These are phyloP conservation scores for Capricornis sumatraensis DNA, from an alignment of 2,113 vertebrate species.

Conservation along the genomic window DNA sequence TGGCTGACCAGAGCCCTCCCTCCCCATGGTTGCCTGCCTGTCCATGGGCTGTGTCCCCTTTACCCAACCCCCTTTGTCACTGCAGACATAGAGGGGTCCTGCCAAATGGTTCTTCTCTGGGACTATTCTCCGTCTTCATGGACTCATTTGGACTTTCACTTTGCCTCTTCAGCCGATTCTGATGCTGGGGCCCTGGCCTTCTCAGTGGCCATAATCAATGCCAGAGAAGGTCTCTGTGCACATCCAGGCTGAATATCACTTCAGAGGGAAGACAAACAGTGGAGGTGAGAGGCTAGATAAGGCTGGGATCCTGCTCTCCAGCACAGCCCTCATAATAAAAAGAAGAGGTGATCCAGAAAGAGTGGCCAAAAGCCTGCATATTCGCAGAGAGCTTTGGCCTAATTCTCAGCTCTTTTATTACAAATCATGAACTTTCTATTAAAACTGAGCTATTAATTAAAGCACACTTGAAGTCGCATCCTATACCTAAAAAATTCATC, in stretches of 20 bases:
- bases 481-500: not conserved
- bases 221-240: not conserved
- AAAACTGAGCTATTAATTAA: not conserved
- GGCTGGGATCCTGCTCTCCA: not conserved
- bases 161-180: not conserved
- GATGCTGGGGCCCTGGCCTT: not conserved
- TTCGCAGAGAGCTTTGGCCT: not conserved
- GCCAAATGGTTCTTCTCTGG: not conserved
- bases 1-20: not conserved
- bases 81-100: not conserved
- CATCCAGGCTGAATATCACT: not conserved
- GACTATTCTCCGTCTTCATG: not conserved
- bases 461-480: not conserved
- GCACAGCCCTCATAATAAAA: not conserved
- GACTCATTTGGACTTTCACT: not conserved
- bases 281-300: not conserved
- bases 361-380: too few species aligned
- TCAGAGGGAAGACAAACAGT: not conserved
- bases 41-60: too few species aligned
- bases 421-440: not conserved
- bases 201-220: fast-evolving
- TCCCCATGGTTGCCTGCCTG: fast-evolving
- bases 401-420: not conserved
- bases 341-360: not conserved
- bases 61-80: fast-evolving